Evolutionary conservation across 1,140 invertebrate species (phyloP).

Genomic region (Alviniconcha marisindica): DNA sequence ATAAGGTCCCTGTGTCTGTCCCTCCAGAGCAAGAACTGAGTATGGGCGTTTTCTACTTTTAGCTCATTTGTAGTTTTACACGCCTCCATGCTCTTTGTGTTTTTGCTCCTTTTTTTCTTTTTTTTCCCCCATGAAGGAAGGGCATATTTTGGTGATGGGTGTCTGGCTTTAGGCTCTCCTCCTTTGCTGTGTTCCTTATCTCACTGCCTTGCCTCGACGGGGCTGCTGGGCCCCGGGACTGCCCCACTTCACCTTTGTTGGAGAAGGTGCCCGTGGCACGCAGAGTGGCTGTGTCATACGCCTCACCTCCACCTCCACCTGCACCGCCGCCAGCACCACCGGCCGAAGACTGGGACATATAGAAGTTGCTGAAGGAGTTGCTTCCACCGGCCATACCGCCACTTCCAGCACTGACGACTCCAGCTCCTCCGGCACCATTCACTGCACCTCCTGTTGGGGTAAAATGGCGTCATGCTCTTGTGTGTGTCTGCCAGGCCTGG

Average conservation of each 20-base stretch:
- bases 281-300: slow-evolving; percentile 59
- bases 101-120: no score
- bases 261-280: slow-evolving; percentile 63
- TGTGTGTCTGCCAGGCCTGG: no score
- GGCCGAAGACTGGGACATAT: slow-evolving; percentile 36
- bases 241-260: slow-evolving; percentile 56
- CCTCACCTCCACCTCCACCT: slow-evolving; percentile 44
- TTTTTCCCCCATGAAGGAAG: no score
- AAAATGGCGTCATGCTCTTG: no score
- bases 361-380: slow-evolving; percentile 37
- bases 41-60: neutral
- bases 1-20: no score
- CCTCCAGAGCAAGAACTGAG: no score
- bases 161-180: no score
- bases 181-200: slow-evolving; percentile 29
- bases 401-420: slow-evolving; percentile 45
- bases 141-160: no score
- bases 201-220: slow-evolving; percentile 43
- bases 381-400: slow-evolving; percentile 46
- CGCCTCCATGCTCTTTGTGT: no score
- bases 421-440: slow-evolving; percentile 34
- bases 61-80: no score
- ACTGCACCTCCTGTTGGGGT: slow-evolving; percentile 40
- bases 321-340: slow-evolving; percentile 46
- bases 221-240: slow-evolving; percentile 42